Evolutionary conservation across 2,113 vertebrate species (phyloP).

Genomic region (Recurvirostra avosetta): DNA sequence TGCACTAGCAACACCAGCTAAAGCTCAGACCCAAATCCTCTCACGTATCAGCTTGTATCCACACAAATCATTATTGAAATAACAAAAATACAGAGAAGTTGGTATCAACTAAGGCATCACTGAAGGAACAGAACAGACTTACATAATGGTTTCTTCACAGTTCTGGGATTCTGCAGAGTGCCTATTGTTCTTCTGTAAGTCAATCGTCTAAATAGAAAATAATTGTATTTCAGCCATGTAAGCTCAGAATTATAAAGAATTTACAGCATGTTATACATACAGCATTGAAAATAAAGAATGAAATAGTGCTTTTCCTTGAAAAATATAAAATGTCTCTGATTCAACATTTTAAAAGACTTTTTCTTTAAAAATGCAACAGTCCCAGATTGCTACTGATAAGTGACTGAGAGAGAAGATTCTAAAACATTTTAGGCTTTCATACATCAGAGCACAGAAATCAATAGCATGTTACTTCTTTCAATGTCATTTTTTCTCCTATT

Average conservation of each 20-base stretch:
- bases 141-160: slow-evolving; percentile 79
- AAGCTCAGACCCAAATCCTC: neutral
- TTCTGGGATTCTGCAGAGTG: slow-evolving; percentile 74
- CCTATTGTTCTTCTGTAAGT: slow-evolving; percentile 83
- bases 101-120: neutral
- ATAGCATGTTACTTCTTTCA: neutral
- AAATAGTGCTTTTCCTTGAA: neutral
- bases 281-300: neutral
- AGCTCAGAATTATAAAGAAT: neutral
- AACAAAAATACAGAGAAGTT: neutral
- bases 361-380: neutral
- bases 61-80: neutral
- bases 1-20: neutral
- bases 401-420: neutral
- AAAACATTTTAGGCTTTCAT: neutral
- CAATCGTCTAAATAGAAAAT: slow-evolving; percentile 74
- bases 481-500: neutral
- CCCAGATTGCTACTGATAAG: neutral
- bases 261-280: neutral
- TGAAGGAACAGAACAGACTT: slow-evolving; percentile 63
- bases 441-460: neutral
- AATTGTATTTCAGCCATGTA: neutral
- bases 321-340: neutral
- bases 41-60: neutral
- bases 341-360: neutral